These are phyloP conservation scores for Pygmarrhopalites habei DNA, from an alignment of 1,140 invertebrate genomes.

Conservation along the genomic window DNA sequence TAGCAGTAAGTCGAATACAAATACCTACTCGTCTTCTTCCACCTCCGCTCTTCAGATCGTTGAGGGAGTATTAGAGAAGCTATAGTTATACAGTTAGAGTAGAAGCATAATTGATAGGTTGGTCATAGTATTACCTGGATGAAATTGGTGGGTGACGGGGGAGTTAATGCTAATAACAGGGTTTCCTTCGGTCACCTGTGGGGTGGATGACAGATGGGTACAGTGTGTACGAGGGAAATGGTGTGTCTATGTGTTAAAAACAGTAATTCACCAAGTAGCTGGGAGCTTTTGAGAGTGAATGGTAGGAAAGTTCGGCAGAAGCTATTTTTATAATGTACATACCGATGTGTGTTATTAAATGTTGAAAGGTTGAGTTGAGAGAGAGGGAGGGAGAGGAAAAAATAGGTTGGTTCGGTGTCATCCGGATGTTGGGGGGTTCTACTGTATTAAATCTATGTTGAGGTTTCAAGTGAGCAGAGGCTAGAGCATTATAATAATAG, in stretches of 20 bases:
- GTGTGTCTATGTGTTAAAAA: background rate
- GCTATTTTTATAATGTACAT: background rate
- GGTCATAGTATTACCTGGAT: too few species aligned
- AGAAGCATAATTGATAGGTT: too few species aligned
- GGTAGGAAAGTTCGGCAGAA: background rate
- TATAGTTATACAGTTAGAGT: too few species aligned
- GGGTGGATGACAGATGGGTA: slow-evolving; percentile 23
- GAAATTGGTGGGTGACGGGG: background rate
- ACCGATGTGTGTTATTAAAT: background rate
- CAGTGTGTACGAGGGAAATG: too few species aligned
- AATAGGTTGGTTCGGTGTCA: background rate
- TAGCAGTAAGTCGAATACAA: too few species aligned
- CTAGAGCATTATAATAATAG: too few species aligned
- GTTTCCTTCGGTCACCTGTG: slow-evolving; percentile 22
- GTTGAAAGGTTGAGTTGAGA: background rate
- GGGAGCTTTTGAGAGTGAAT: too few species aligned
- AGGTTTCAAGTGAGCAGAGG: background rate
- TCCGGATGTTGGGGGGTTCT: too few species aligned
- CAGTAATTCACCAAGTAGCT: background rate
- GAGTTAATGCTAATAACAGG: slow-evolving; percentile 9
- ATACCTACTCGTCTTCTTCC: too few species aligned
- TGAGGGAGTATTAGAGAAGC: too few species aligned
- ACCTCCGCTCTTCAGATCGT: too few species aligned
- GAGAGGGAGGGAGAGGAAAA: too few species aligned
- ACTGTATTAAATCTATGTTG: background rate